Base-by-base conservation (phyloP, 2,888 invertebrate species). In the Dendrolimus pini region DNA sequence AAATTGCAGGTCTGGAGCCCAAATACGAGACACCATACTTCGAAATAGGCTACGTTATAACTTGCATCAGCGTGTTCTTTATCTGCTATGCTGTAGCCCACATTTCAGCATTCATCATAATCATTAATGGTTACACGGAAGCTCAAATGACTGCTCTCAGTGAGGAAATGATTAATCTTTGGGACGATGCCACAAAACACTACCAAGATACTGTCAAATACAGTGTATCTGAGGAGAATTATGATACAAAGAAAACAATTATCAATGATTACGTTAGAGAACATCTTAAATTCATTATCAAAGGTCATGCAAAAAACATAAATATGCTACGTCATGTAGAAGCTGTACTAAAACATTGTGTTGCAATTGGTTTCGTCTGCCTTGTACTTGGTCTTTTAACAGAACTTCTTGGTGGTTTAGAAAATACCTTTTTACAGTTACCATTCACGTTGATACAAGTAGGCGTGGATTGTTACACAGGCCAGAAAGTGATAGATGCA, bases 341-440 rank as follows among this genome's bases (percentile, higher is more conserved):
- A 64, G 59, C 61, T 1, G 61, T 77, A 0, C 80, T 81, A 55
- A 67, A 72, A 54, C 67, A 70, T 2, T 75, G 78, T 0, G 70
- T 81, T n/a, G 80, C 76, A 7, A 60, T 77, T 2, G 83, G 81
- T 60, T 82, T 83, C 54, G 8, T 69, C 1, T 62, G 78, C 7
- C 65, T 83, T 1, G 69, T 75, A 0, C 58, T 75, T 2, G 77
- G 75, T 3, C 60, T 85, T 1, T 77, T 80, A 54, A 72, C 79
- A 1, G 81, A 79, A 63, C 57, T 84, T n/a, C 71, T 85, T 0
- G 83, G 80, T 2, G 79, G 83, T 0, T 59, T 85, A 54, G 74
- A 82, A 30, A 80, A 83, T 9, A 84, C 82, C 0, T 80, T 72
- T 47, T 41, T 83, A 3, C 67, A 78, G 55, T 56, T 84, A 30